A percentile compares a stretch with the other conserved stretches of the same genome.
Conservation (phyloP, 2,797 vertebrate genomes). For the Diplodus puntazzo region DNA sequence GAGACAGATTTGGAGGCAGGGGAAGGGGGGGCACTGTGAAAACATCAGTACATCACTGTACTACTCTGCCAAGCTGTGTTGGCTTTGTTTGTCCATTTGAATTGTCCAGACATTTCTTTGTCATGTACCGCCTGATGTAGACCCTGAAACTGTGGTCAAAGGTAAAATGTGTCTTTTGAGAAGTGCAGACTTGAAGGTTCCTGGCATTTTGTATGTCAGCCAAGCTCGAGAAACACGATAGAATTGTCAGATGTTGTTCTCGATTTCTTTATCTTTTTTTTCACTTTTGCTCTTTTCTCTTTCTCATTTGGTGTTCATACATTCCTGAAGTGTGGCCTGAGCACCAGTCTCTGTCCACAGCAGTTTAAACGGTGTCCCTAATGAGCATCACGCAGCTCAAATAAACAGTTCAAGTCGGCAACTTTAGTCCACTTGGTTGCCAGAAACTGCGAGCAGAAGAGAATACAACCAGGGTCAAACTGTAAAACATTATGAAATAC, state of each 20-base stretch:
- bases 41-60: constrained; percentile 75
- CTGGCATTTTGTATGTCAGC: constrained; percentile 37
- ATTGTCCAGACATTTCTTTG: constrained; percentile 80
- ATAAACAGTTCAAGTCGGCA: constrained; percentile 37
- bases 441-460: constrained; percentile 15
- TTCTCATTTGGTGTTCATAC: constrained; percentile 52
- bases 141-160: constrained; percentile 33
- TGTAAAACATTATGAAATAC: constrained; percentile 18
- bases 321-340: constrained; percentile 66
- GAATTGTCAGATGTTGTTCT: constrained; percentile 48
- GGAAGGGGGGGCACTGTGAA: constrained; percentile 69
- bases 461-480: constrained; percentile 3
- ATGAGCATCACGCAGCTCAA: constrained; percentile 54
- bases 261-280: constrained; percentile 29
- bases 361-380: constrained; percentile 12
- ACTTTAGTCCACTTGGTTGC: background rate
- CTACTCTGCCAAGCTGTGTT: constrained; percentile 81
- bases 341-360: constrained; percentile 25
- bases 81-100: constrained; percentile 84
- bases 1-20: constrained; percentile 48
- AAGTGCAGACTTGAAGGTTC: constrained; percentile 43
- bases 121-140: constrained; percentile 70
- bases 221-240: constrained; percentile 37
- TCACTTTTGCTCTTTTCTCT: constrained; percentile 16
- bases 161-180: constrained; percentile 33